Evolutionary conservation across 2,113 vertebrate genomes (phyloP).

Genomic region (Macroglossus sobrinus): DNA sequence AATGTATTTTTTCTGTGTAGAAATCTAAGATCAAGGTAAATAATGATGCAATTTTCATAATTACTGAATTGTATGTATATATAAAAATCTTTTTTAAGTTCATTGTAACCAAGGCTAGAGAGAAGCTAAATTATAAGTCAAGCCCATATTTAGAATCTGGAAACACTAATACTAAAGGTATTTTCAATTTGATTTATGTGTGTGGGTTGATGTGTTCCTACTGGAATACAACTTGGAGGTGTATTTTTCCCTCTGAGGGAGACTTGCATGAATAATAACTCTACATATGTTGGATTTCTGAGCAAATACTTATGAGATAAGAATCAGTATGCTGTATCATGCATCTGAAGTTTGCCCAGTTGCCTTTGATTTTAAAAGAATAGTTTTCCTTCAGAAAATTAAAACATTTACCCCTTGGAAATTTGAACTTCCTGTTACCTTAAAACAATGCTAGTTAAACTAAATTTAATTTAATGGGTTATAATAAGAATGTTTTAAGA

Average conservation of each 20-base stretch:
- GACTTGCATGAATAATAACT: conserved; percentile 64
- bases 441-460: conserved; percentile 31
- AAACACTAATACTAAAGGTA: neutral
- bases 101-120: neutral
- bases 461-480: conserved; percentile 12
- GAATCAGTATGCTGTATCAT: neutral
- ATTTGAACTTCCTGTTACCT: neutral
- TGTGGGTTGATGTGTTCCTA: conserved; percentile 26
- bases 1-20: neutral
- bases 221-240: conserved; percentile 14
- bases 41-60: conserved; percentile 39
- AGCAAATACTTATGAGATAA: conserved; percentile 57
- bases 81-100: conserved; percentile 14
- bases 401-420: conserved; percentile 9
- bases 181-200: conserved; percentile 37
- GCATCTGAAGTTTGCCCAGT: neutral
- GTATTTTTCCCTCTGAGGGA: conserved; percentile 43
- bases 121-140: conserved; percentile 52
- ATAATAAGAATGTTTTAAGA: conserved; percentile 30
- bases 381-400: conserved; percentile 48
- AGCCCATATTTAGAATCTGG: conserved; percentile 30
- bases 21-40: conserved; percentile 58
- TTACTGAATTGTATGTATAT: conserved; percentile 27
- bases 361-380: conserved; percentile 19
- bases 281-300: conserved; percentile 42